A percentile compares a stretch with the other conserved stretches of the same genome.
phyloP scores from a whole-genome alignment of 2,797 vertebrate species.

The Bucorvus abyssinicus region DNA sequence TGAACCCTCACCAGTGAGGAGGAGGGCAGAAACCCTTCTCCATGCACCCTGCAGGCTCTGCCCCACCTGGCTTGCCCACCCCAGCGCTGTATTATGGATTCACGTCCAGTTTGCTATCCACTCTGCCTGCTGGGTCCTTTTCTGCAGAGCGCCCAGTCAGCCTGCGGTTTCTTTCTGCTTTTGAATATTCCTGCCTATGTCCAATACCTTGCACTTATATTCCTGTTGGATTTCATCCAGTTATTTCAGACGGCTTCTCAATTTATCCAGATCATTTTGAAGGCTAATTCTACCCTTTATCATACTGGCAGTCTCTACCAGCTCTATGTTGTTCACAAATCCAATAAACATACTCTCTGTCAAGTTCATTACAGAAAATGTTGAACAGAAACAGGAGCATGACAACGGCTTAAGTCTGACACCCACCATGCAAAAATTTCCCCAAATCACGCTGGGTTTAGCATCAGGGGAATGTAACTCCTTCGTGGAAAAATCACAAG shows the following conservation, averaged over 20 bases:
- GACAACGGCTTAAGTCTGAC: neutral
- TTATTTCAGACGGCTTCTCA: neutral
- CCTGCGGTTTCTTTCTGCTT: neutral
- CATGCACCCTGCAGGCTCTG: no score
- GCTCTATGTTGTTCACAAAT: neutral
- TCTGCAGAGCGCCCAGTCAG: neutral
- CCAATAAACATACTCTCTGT: neutral
- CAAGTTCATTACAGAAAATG: neutral
- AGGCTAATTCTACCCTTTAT: neutral
- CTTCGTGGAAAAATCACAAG: neutral
- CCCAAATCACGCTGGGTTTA: neutral
- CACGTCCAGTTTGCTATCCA: neutral
- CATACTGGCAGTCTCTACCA: neutral
- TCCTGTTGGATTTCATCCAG: neutral
- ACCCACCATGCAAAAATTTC: neutral
- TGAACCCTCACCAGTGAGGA: no score
- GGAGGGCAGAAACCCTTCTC: no score
- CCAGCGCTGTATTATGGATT: neutral
- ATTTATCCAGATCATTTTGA: constrained; percentile 1
- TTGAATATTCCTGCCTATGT: neutral
- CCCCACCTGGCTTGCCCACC: no score
- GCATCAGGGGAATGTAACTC: neutral
- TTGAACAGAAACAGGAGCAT: neutral
- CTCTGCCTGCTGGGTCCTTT: neutral
- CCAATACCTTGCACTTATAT: neutral